These are phyloP conservation scores for Drosophila truncata DNA, from an alignment of 1,140 invertebrate species.

Conservation along the genomic window DNA sequence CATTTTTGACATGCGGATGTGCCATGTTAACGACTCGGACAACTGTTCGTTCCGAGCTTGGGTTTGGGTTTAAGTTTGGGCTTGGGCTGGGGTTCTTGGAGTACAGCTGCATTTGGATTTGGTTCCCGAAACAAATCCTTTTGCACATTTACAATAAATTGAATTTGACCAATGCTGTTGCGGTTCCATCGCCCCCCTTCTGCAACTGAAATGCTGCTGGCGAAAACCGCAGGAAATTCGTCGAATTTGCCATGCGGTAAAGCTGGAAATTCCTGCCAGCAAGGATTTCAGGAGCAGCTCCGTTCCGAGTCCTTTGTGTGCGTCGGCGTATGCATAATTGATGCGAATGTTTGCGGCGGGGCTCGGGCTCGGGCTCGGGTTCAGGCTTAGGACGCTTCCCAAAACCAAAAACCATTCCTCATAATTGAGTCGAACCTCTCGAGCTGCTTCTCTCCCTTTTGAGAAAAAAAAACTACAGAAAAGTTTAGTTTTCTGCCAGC, in stretches of 20 bases:
- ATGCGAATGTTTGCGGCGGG: conserved; percentile 80
- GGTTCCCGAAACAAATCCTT: conserved; percentile 65
- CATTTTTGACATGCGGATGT: conserved; percentile 84
- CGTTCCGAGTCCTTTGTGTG: conserved; percentile 37
- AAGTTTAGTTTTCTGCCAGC: conserved; percentile 47
- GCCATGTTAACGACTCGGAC: conserved; percentile 74
- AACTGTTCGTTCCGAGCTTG: conserved; percentile 61
- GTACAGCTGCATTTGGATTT: conserved; percentile 17
- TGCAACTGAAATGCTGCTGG: conserved; percentile 66
- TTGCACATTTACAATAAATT: conserved; percentile 80
- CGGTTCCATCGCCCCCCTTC: conserved; percentile 41
- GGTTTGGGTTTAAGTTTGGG: conserved; percentile 3
- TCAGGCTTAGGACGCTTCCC: conserved; percentile 50
- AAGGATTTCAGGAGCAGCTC: conserved; percentile 54
- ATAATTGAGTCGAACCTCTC: conserved; percentile 46
- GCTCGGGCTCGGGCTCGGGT: conserved; percentile 2
- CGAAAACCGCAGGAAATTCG: conserved; percentile 81
- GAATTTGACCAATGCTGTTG: conserved; percentile 82
- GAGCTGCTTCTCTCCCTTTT: neutral
- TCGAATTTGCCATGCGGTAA: conserved; percentile 82
- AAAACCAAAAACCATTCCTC: conserved; percentile 55
- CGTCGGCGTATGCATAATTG: conserved; percentile 83
- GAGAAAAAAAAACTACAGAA: conserved; percentile 20
- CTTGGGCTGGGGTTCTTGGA: conserved; percentile 14
- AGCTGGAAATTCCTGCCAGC: conserved; percentile 29